phyloP scores from a whole-genome alignment of 2,797 vertebrate genomes.

The Phrynocephalus vlangalii region DNA sequence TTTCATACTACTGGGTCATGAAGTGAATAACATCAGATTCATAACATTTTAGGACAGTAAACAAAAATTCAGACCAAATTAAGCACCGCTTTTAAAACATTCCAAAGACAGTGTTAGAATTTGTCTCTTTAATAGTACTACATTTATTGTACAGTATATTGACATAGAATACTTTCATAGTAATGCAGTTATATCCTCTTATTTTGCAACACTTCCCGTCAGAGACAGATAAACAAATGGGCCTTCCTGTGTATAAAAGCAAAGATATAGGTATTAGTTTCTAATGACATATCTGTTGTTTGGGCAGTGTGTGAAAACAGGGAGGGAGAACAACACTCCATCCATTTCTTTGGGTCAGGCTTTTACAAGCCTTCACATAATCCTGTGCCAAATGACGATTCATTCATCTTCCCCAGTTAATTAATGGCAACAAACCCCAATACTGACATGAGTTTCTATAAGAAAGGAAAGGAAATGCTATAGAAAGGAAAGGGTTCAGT shows the following conservation, averaged over 20 bases:
- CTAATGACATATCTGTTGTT: not conserved
- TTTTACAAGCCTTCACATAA: not conserved
- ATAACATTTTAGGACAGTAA: not conserved
- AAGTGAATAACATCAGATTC: not conserved
- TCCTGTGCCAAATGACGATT: not conserved
- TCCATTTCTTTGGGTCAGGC: not conserved
- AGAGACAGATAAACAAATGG: conserved; percentile 87
- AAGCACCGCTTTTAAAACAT: not conserved
- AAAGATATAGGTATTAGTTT: not conserved
- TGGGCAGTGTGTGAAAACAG: no score
- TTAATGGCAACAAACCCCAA: not conserved
- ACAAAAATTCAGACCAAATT: not conserved
- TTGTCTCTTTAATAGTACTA: not conserved
- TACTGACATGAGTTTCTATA: not conserved
- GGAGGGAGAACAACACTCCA: not conserved
- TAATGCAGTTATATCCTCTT: conserved; percentile 81
- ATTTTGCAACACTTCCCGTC: conserved; percentile 80
- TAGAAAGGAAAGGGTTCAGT: not conserved
- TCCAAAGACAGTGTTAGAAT: not conserved
- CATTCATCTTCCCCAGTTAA: not conserved
- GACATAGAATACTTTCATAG: conserved; percentile 81
- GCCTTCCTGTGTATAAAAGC: conserved; percentile 79
- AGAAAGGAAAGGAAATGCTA: no score
- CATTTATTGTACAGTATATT: no score
- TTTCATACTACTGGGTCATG: no score